Base-by-base conservation (phyloP, 2,797 vertebrate genomes). In the Australoheros facetus region DNA sequence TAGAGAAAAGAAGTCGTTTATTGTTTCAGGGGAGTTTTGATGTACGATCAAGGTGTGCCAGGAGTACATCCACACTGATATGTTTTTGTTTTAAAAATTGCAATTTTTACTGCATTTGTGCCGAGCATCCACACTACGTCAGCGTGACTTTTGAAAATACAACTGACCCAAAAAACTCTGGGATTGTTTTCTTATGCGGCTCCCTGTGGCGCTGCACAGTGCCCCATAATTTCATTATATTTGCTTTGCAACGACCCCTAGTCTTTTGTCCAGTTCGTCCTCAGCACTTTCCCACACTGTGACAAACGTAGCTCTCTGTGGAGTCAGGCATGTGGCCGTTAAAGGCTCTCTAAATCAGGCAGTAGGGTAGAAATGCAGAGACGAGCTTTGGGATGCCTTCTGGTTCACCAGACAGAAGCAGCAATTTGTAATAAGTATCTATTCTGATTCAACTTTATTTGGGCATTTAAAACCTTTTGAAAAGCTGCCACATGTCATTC, bases 1-100 rank as follows among this genome's bases (percentile, higher is more conserved):
- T 76, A 62, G 83, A 85, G 78, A 55, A 48, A 51, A 51, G 12
- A 48, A 69, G 16, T 66, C 1, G 3, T 19, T 17, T n/a, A 8
- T 69, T 69, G 62, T 55, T 39, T 21, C 2, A 7, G 53, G 58
- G 48, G n/a, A n/a, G 42, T 3, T 39, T 77, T 71, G 77, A 21
- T 77, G 21, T 69, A 37, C 70, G 28, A 73, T 51, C 17, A 23
- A 71, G 11, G 66, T 9, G 37, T 55, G 8, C 7, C 5, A 13
- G 4, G 32, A 59, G 42, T 30, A 74, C 64, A 69, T 69, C 64
- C 64, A 69, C 64, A 69, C 42, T 51, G 16, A 69, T 55, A 23
- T 1, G 10, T 1, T 69, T 69, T 30, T 69, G 64, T 30, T 69
- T 69, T 51, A 69, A 69, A 30, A 51, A 3, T 26, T 51, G 26